Base-by-base conservation (phyloP, 2,113 vertebrate genomes). In the Psilopsiagon aymara region DNA sequence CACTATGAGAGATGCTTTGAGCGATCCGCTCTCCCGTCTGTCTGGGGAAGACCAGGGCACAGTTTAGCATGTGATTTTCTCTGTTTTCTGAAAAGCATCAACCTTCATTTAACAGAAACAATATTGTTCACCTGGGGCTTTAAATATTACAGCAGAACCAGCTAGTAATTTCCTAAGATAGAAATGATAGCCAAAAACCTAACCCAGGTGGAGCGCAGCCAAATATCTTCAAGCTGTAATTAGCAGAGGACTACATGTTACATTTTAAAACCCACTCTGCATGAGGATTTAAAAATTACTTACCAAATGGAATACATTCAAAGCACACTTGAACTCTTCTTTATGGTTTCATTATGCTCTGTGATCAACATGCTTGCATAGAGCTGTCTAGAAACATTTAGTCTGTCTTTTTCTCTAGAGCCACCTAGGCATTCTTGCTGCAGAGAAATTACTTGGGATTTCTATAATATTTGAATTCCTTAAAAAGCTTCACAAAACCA, bases 141-240 rank as follows among this genome's bases (percentile, higher is more conserved):
- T 75, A 92, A 69, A 63, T 77, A 79, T 68, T 70, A 29, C 25
- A 73, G 55, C 35, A 84, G 82, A 93, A 82, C 17, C 24, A 89
- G 18, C 1, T 1, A 91, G 59, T 87, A 1, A 87, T 88, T 94
- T 93, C 84, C 91, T 89, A 63, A 85, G 39, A 27, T 69, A 47
- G 77, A 92, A 87, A 73, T 55, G 49, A 85, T 52, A 68, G 66
- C 78, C n/a, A 82, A 92, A 93, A 81, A 46, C 11, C 44, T 90
- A 37, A 82, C 89, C 71, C 49, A 24, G n/a, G 85, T 49, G 67
- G 74, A 94, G 9, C 23, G 11, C 57, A 82, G 92, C 81, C 95
- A 96, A 92, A 37, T 68, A 71, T 87, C 52, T 64, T 74, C 25
- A 91, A 82, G 43, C 18, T 94, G 73, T 63, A 95, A 89, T 92